Evolutionary conservation across 1,140 invertebrate species (phyloP).

Genomic region (Apis cerana): DNA sequence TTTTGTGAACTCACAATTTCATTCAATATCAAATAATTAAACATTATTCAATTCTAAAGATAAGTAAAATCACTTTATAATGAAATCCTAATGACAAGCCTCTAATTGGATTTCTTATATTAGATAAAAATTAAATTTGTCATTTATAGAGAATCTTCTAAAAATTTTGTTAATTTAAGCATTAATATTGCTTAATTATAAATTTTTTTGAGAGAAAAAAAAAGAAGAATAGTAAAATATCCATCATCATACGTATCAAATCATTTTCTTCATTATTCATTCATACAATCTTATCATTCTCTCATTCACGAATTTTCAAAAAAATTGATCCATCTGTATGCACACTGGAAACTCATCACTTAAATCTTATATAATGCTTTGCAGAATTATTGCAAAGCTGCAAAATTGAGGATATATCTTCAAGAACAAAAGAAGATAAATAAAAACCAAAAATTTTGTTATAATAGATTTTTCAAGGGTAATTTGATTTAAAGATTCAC

Average conservation of each 20-base stretch:
- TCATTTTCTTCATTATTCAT: slow-evolving; percentile 6
- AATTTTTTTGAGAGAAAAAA: neutral
- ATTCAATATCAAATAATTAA: neutral
- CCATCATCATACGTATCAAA: neutral
- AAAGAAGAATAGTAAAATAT: neutral
- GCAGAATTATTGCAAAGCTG: slow-evolving; percentile 44
- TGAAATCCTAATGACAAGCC: slow-evolving; percentile 1
- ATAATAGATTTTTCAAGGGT: neutral
- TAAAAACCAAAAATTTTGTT: slow-evolving; percentile 43
- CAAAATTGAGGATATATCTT: slow-evolving; percentile 45
- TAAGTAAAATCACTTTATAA: neutral
- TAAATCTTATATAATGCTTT: slow-evolving; percentile 35
- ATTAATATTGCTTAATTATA: slow-evolving; percentile 32
- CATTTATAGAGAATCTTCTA: slow-evolving; percentile 18
- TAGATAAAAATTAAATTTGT: slow-evolving; percentile 48
- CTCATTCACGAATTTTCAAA: slow-evolving; percentile 2
- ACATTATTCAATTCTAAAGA: neutral
- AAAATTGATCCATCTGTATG: slow-evolving; percentile 30
- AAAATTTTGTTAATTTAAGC: slow-evolving; percentile 43
- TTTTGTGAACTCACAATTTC: neutral
- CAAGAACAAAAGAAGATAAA: slow-evolving; percentile 53
- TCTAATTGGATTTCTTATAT: neutral
- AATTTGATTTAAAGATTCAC: slow-evolving; percentile 34
- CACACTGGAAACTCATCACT: slow-evolving; percentile 51
- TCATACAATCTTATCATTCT: slow-evolving; percentile 17